These are phyloP conservation scores for Paramormyrops kingsleyae DNA, from an alignment of 2,113 vertebrate species.

Conservation along the genomic window DNA sequence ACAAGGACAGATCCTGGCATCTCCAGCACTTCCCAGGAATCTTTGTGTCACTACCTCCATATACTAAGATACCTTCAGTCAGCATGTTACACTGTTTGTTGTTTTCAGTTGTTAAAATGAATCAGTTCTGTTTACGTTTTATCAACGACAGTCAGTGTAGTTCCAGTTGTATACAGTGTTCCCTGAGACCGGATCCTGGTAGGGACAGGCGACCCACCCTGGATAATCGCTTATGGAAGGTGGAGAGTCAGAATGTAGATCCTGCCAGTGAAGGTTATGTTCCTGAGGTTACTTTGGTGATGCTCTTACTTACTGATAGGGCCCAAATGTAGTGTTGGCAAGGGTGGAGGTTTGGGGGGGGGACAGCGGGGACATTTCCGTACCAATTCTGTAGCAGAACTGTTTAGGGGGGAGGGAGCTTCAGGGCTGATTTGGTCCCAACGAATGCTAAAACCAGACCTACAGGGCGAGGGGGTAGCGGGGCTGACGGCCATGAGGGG, in stretches of 20 bases:
- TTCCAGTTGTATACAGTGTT: background rate
- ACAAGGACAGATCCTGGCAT: background rate
- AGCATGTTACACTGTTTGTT: background rate
- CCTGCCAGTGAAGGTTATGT: background rate
- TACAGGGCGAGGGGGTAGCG: background rate
- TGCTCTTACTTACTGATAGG: background rate
- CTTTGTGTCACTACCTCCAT: background rate
- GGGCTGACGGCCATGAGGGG: background rate
- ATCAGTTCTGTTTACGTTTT: background rate
- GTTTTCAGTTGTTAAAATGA: background rate
- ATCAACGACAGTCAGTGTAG: background rate
- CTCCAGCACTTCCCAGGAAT: background rate
- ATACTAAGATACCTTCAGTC: background rate
- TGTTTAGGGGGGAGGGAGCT: background rate
- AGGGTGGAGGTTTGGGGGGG: background rate
- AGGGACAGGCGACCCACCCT: background rate
- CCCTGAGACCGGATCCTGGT: background rate
- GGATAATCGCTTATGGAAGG: background rate
- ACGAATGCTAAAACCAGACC: background rate
- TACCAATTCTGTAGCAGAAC: no score
- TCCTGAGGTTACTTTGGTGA: background rate
- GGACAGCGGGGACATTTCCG: background rate
- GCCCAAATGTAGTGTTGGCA: background rate
- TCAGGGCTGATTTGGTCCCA: background rate
- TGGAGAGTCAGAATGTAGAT: background rate